Evolutionary conservation across 2,797 vertebrate genomes (phyloP).

Genomic region (Scarus forsteni): DNA sequence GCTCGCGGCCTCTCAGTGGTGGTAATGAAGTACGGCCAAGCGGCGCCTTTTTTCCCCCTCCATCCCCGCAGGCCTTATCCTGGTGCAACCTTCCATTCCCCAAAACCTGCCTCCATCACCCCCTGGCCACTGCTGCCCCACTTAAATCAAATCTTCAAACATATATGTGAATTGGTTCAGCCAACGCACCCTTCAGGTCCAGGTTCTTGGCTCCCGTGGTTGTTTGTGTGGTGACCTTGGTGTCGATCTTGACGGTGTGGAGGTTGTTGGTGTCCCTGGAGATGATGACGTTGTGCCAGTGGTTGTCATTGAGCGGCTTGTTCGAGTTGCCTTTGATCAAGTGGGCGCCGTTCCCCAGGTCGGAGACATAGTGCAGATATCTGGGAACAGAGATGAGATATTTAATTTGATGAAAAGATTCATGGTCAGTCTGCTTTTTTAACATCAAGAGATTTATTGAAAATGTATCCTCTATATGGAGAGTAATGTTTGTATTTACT

Average conservation of each 20-base stretch:
- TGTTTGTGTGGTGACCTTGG: slow-evolving; percentile 95
- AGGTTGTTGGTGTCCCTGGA: slow-evolving; percentile 97
- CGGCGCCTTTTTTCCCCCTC: slow-evolving; percentile 14
- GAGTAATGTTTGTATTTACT: no score
- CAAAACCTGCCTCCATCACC: slow-evolving; percentile 14
- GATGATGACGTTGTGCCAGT: slow-evolving; percentile 98
- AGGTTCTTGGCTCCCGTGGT: slow-evolving; percentile 95
- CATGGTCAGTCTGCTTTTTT: no score
- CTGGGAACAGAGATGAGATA: slow-evolving; percentile 72
- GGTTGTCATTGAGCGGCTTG: slow-evolving; percentile 97
- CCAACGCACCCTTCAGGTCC: slow-evolving; percentile 92
- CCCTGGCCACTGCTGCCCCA: slow-evolving; percentile 24
- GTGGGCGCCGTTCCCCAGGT: slow-evolving; percentile 96
- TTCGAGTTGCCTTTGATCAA: slow-evolving; percentile 98
- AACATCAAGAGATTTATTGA: no score
- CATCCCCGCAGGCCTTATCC: slow-evolving; percentile 10
- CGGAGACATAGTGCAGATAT: slow-evolving; percentile 96
- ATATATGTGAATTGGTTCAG: neutral
- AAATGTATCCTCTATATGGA: no score
- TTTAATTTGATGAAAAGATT: no score
- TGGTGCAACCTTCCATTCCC: slow-evolving; percentile 32
- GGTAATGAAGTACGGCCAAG: slow-evolving; percentile 37
- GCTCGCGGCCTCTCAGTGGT: slow-evolving; percentile 27
- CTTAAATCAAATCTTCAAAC: slow-evolving; percentile 24
- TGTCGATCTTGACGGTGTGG: slow-evolving; percentile 97